Evolutionary conservation across 2,888 invertebrate species (phyloP).

Genomic region (Ypsolopha sequella): DNA sequence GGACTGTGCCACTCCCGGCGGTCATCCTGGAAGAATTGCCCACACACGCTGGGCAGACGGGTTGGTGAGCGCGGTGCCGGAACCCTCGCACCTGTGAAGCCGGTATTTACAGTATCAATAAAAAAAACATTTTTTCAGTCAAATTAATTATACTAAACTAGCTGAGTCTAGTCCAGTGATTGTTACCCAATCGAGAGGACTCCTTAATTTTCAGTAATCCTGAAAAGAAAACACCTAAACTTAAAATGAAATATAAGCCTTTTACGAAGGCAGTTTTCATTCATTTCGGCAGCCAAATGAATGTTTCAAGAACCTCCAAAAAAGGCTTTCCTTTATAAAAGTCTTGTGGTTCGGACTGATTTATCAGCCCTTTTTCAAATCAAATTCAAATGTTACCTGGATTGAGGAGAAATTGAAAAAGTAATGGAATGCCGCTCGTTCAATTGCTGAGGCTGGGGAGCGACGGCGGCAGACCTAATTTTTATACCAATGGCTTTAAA

Average conservation of each 20-base stretch:
- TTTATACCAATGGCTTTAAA: neutral
- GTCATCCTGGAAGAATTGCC: too few relatives aligned
- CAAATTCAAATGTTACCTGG: neutral
- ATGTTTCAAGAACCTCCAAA: neutral
- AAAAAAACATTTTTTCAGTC: too few relatives aligned
- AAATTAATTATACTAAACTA: too few relatives aligned
- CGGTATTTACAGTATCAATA: too few relatives aligned
- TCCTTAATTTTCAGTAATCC: too few relatives aligned
- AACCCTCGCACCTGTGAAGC: too few relatives aligned
- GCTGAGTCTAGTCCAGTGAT: too few relatives aligned
- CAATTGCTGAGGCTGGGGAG: neutral
- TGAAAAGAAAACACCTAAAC: too few relatives aligned
- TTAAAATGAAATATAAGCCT: neutral
- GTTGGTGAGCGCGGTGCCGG: too few relatives aligned
- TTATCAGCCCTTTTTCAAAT: neutral
- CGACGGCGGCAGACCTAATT: neutral
- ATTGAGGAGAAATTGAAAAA: slow-evolving; percentile 1
- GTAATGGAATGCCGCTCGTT: neutral
- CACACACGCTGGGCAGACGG: too few relatives aligned
- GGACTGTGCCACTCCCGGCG: too few relatives aligned
- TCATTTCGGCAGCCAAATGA: neutral
- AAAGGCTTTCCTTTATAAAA: neutral
- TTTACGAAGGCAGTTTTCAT: neutral
- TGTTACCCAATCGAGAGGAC: too few relatives aligned
- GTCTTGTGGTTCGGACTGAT: neutral